Base-by-base conservation (phyloP, 2,888 invertebrate species). In the Alsophila aescularia region DNA sequence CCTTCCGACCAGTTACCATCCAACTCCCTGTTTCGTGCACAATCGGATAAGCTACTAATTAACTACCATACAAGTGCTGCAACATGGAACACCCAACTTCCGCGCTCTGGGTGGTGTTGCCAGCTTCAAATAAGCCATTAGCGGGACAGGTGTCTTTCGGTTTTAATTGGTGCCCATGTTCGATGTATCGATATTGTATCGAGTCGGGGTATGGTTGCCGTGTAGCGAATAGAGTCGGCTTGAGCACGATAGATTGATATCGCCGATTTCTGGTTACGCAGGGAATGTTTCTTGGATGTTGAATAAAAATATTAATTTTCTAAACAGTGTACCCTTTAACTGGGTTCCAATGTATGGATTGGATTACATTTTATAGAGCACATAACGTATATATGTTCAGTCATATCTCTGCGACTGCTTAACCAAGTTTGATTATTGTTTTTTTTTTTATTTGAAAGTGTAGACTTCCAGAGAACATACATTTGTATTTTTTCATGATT, bases 151-250 rank as follows among this genome's bases (percentile, higher is more conserved):
- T 64, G 67, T 64, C 64, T 64, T 59, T 62, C 64, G 60, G 55
- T 60, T 66, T 69, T 69, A 69, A 69, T 69, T 69, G 67, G 69
- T 57, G 55, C 50, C 41, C 62, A 48, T 66, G 69, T 64, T 58
- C 44, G 10, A 27, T 36, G 53, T 58, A 64, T 62, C 64, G 56
- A 56, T 58, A 36, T 58, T 53, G 62, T 58, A 62, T 62, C 62
- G 54, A 42, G 48, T 37, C n/a, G 10, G 12, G 21, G 43, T 35
- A 41, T 32, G 31, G 14, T 29, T 31, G 36, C 35, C 27, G 45
- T 44, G 35, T n/a, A 35, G 18, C 34, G 24, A 41, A 10, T 37
- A n/a, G 39, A 39, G 24, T 39, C 10, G 42, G 13, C 12, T 40
- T 15, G 41, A 0, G n/a, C 29, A 39, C 39, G 29, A 44, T 44